These are phyloP conservation scores for Pelecanoides urinatrix DNA, from an alignment of 2,113 vertebrate genomes.

Conservation along the genomic window DNA sequence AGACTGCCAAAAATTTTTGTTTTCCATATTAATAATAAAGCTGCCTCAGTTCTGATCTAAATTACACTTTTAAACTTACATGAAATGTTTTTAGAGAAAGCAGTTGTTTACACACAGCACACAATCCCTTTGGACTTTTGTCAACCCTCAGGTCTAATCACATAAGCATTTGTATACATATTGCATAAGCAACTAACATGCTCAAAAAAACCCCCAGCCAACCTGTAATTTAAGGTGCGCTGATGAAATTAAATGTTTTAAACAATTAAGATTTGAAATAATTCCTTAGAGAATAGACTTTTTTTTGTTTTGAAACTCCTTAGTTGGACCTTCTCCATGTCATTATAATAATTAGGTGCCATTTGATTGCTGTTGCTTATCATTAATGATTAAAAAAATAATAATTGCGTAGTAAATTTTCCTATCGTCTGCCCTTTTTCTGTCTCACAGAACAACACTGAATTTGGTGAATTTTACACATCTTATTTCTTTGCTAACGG, in stretches of 20 bases:
- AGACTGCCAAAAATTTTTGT: not conserved
- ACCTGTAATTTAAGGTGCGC: not conserved
- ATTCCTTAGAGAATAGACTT: not conserved
- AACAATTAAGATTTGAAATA: not conserved
- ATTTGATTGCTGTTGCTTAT: not conserved
- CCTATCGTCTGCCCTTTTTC: not conserved
- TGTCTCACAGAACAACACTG: not conserved
- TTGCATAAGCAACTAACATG: not conserved
- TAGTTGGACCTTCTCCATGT: not conserved
- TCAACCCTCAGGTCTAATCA: not conserved
- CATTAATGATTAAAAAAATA: not conserved
- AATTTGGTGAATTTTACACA: not conserved
- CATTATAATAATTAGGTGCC: not conserved
- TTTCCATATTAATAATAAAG: not conserved
- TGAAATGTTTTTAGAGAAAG: not conserved
- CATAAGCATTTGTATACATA: not conserved
- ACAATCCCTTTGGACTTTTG: not conserved
- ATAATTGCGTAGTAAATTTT: not conserved
- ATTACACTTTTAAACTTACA: not conserved
- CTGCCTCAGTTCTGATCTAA: not conserved
- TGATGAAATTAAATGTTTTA: not conserved
- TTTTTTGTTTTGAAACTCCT: not conserved
- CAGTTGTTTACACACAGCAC: not conserved
- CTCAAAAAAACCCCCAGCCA: not conserved
- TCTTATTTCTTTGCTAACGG: not conserved